Evolutionary conservation across 1,140 invertebrate species (phyloP).

Genomic region (Nylanderia fulva): DNA sequence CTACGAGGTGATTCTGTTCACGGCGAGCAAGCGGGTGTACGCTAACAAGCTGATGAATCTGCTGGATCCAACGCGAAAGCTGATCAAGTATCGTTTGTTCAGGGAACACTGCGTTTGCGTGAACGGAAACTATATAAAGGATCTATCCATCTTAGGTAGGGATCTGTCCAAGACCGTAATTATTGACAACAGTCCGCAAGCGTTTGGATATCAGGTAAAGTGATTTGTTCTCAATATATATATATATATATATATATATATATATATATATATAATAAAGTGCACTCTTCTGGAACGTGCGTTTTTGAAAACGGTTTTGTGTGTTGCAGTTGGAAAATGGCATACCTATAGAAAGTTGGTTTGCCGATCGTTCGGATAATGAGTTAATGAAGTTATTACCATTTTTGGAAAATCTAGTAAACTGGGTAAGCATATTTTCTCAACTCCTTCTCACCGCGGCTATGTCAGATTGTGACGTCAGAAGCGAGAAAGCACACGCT

Average conservation of each 20-base stretch:
- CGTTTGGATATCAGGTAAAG: slow-evolving; percentile 94
- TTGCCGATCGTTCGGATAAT: slow-evolving; percentile 95
- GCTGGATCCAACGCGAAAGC: slow-evolving; percentile 94
- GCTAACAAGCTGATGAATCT: slow-evolving; percentile 98
- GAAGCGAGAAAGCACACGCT: too few relatives aligned
- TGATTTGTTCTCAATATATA: background rate
- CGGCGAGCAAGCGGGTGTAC: slow-evolving; percentile 98
- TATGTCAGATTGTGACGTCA: too few relatives aligned
- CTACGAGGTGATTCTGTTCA: slow-evolving; percentile 98
- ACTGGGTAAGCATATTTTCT: slow-evolving; percentile 89
- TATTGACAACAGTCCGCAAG: slow-evolving; percentile 97
- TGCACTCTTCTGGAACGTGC: background rate
- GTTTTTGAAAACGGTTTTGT: slow-evolving; percentile 53
- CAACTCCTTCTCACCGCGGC: too few relatives aligned
- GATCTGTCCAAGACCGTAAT: slow-evolving; percentile 97
- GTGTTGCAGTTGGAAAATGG: slow-evolving; percentile 96
- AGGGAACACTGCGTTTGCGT: slow-evolving; percentile 98
- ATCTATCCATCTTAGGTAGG: slow-evolving; percentile 96
- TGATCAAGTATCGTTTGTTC: slow-evolving; percentile 97
- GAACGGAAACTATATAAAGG: slow-evolving; percentile 99
- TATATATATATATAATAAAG: too few relatives aligned
- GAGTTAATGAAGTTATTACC: slow-evolving; percentile 97
- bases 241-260: too few relatives aligned
- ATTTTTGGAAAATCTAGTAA: slow-evolving; percentile 95
- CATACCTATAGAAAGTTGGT: slow-evolving; percentile 99